Evolutionary conservation across 2,797 vertebrate species (phyloP).

Genomic region (Phrynocephalus forsythii): DNA sequence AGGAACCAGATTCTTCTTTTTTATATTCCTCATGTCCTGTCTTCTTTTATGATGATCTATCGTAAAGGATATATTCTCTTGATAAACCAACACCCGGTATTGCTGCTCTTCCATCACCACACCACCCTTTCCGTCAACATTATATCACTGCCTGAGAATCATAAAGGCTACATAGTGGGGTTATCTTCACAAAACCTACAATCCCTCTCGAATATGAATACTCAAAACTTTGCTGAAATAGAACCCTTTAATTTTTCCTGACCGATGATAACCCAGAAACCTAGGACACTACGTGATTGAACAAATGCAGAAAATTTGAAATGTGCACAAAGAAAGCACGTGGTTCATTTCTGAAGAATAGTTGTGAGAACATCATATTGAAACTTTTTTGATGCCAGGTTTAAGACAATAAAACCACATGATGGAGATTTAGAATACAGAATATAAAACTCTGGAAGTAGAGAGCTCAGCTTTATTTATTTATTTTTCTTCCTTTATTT

Average conservation of each 20-base stretch:
- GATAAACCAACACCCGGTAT: not conserved
- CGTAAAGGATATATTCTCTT: not conserved
- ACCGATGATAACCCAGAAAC: not conserved
- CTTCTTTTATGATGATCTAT: not conserved
- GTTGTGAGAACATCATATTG: constrained; percentile 75
- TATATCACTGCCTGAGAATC: too few species aligned
- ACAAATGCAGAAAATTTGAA: constrained; percentile 57
- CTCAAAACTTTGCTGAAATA: not conserved
- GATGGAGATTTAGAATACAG: constrained; percentile 65
- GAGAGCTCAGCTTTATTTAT: constrained; percentile 59
- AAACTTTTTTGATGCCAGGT: constrained; percentile 73
- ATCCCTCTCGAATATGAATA: too few species aligned
- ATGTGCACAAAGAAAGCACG: constrained; percentile 73
- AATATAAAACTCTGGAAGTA: constrained; percentile 51
- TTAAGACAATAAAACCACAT: constrained; percentile 71
- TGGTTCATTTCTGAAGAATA: constrained; percentile 76
- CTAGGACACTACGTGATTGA: too few species aligned
- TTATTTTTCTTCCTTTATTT: not conserved
- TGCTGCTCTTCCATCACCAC: not conserved
- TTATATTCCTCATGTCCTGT: too few species aligned
- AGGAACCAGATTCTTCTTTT: too few species aligned
- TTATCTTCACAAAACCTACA: too few species aligned
- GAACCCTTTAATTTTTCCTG: not conserved
- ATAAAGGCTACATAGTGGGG: too few species aligned
- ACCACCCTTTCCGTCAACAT: not conserved